A percentile compares a stretch with the other conserved stretches of the same genome.
Conservation (phyloP, 2,797 vertebrate species). For the Phaenicophaeus curvirostris region DNA sequence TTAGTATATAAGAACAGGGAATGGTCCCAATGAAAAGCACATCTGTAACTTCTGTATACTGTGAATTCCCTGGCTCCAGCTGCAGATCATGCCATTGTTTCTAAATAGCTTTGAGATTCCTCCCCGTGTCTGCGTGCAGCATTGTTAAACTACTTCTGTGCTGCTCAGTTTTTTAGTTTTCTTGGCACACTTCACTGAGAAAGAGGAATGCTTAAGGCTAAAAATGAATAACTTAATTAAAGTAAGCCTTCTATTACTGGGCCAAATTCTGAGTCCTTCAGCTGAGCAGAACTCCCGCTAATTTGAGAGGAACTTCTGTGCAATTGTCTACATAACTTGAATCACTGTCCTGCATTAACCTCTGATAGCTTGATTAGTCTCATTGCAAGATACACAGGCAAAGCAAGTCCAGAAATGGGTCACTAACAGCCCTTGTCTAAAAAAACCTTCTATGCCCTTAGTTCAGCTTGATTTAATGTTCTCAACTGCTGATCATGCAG, state of each 20-base stretch:
- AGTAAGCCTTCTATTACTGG: conserved; percentile 16
- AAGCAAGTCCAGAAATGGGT: not conserved
- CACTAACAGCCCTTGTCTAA: not conserved
- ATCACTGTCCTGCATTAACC: conserved; percentile 26
- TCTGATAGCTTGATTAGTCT: not conserved
- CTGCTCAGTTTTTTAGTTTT: not conserved
- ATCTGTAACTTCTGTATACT: conserved; percentile 1
- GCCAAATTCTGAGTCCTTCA: conserved; percentile 32
- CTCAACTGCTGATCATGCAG: not conserved
- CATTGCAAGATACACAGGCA: not conserved
- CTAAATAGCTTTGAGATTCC: not conserved
- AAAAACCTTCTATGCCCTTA: not conserved
- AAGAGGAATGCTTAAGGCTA: conserved; percentile 30
- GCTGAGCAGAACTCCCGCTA: conserved; percentile 35
- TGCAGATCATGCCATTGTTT: conserved; percentile 33
- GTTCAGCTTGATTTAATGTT: not conserved
- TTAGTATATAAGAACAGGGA: not conserved
- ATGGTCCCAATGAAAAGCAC: not conserved
- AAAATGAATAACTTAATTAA: conserved; percentile 48
- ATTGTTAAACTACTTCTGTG: conserved; percentile 25
- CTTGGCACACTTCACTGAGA: conserved; percentile 17
- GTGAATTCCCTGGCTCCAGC: not conserved
- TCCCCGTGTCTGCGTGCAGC: conserved; percentile 7
- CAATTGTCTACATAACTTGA: conserved; percentile 22
- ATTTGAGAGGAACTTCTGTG: conserved; percentile 44